Conservation (phyloP, 2,113 vertebrate species). For the Nothoprocta pentlandii region DNA sequence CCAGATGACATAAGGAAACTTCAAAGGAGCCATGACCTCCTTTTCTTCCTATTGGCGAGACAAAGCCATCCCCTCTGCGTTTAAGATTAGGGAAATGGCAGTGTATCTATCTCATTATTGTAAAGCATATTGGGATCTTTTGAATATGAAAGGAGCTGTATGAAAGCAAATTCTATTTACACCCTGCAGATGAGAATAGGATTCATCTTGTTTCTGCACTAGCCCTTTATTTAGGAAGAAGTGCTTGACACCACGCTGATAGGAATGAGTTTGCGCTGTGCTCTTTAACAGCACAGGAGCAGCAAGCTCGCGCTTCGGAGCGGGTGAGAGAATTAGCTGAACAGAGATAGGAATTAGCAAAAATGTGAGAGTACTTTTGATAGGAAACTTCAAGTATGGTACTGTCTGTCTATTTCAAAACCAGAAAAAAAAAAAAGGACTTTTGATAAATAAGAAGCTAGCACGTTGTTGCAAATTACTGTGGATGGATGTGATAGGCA, state of each 20-base stretch:
- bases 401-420: not conserved
- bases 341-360: not conserved
- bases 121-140: conserved; percentile 35
- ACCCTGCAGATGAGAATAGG: not conserved
- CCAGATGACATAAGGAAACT: conserved; percentile 23
- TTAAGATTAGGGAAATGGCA: not conserved
- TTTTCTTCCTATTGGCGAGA: conserved; percentile 13
- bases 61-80: not conserved
- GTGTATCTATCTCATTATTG: conserved; percentile 34
- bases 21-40: conserved; percentile 32
- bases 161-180: conserved; percentile 31
- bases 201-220: not conserved
- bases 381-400: not conserved
- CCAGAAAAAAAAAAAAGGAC: not conserved
- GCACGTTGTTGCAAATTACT: not conserved
- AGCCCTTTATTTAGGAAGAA: not conserved
- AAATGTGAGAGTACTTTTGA: not conserved
- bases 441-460: not conserved
- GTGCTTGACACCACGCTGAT: not conserved
- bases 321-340: not conserved
- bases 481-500: not conserved
- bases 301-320: not conserved
- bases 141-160: conserved; percentile 42
- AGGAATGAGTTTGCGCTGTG: not conserved
- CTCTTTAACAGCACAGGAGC: not conserved